Evolutionary conservation across 1,140 invertebrate genomes (phyloP), one percentile per base, ranked within the genome.

Genomic region (Diorhabda carinulata): DNA sequence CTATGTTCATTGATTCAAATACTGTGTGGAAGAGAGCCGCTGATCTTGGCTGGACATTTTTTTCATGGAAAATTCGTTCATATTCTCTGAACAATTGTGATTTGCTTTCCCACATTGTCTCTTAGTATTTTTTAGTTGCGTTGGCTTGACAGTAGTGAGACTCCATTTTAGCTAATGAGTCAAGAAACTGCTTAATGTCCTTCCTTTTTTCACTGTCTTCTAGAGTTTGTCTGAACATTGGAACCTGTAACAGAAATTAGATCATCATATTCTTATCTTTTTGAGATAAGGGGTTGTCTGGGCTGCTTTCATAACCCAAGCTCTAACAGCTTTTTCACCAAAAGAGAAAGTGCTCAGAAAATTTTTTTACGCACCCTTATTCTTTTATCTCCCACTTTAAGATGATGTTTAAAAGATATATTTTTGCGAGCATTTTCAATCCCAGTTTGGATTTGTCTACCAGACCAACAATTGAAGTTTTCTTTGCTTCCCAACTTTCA

Each of bases 401-500:
- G 40, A 67, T n/a, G 43, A 43, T 67, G 10, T 6, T 44, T 62
- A 42, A 43, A 63, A 58, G 2, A 4, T 42, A 7, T 45, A 42
- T 68, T 57, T 40, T 58, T 44, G 42, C 57, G 43, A 25, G 10
- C 6, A 40, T 67, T 61, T 42, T 43, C 9, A 40, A 41, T 42
- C 2, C 42, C 43, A n/a, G 65, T 40, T 66, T 58, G n/a, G 10
- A 59, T 61, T 25, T 8, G 45, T 9, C 47, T 42, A n/a, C 41
- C 9, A 56, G 10, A 5, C 3, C 7, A n/a, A n/a, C 47, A 25
- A n/a, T 40, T 66, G 9, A 41, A 43, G 9, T 4, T 45, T 42
- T 8, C 47, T 45, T 68, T 42, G 40, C 43, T 59, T 57, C 66
- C 61, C 43, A 62, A 62, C 66, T 63, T 56, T 42, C 10, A 45